Evolutionary conservation across 2,888 invertebrate species (phyloP), one percentile per base, ranked within the genome.

Genomic region (Chydorus sphaericus): DNA sequence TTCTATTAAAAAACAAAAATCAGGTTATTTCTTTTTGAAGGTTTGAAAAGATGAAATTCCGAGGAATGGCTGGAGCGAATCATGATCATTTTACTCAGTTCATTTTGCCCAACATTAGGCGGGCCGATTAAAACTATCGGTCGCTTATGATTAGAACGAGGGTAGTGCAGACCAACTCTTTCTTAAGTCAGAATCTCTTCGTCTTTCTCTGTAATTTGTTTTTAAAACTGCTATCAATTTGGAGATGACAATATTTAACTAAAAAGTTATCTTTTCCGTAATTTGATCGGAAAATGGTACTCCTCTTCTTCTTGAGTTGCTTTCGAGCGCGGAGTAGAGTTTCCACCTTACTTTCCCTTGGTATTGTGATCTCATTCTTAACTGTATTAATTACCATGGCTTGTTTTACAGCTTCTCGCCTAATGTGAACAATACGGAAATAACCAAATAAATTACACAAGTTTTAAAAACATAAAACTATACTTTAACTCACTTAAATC

Each of bases 161-260:
- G 96, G 75, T 93, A 94, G 73, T 93, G 96, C 62, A 93, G 73
- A 29, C 87, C 86, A 56, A 97, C 94, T 74, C 97, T 96, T 72
- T 98, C 97, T n/a, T 97, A 98, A 1, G 96, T 94, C 59, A 94
- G 75, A 65, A 94, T 88, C 74, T 96, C 94, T 67, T 96, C 93
- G 66, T 91, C 90, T 66, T 83, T 85, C 71, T 93, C 89, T 86
- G 70, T 1, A 69, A 67, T 51, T 14, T 36, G 20, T 11, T 30
- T 4, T 4, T 49, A 23, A 28, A 18, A 52, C 2, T 6, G 5
- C n/a, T n/a, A 26, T 18, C 31, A 5, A 14, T 10, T 6, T 5
- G 4, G 38, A 37, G n/a, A 10, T 11, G 39, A 14, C 3, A 56
- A 26, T 3, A 29, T 28, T 31, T 30, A 36, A 23, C n/a, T n/a